Evolutionary conservation across 2,113 vertebrate species (phyloP).

Genomic region (Halcyon malimbica): DNA sequence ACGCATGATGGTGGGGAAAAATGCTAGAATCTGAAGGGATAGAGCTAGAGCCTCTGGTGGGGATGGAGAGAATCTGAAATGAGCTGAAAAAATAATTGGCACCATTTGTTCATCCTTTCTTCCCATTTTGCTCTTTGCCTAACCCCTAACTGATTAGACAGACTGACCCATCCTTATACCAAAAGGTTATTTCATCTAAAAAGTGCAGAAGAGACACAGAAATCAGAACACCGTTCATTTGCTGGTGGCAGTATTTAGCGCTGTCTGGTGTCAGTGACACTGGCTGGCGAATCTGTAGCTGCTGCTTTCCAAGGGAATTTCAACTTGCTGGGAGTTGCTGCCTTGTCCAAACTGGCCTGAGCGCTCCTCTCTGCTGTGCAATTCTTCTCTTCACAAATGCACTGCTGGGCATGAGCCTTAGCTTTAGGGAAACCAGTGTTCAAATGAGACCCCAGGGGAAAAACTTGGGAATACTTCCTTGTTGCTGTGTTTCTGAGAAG

Average conservation of each 20-base stretch:
- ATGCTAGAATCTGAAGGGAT: neutral
- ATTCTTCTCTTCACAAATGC: neutral
- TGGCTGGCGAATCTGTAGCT: neutral
- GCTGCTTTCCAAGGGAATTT: neutral
- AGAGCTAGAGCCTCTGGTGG: neutral
- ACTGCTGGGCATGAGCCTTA: neutral
- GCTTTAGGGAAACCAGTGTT: neutral
- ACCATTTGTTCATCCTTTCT: neutral
- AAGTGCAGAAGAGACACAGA: neutral
- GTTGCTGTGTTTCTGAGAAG: neutral
- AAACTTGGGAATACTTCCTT: neutral
- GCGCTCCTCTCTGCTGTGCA: neutral
- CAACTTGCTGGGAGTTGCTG: neutral
- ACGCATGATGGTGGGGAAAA: neutral
- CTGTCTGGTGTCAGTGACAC: neutral
- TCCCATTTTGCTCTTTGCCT: neutral
- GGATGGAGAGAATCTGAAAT: neutral
- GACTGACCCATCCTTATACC: neutral
- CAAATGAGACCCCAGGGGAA: neutral
- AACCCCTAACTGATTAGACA: neutral
- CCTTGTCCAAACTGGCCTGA: neutral
- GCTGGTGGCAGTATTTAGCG: neutral
- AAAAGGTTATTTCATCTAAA: neutral
- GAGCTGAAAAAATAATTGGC: neutral
- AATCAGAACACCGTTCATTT: neutral